Evolutionary conservation across 2,888 invertebrate species (phyloP).

Genomic region (Cephonodes hylas): DNA sequence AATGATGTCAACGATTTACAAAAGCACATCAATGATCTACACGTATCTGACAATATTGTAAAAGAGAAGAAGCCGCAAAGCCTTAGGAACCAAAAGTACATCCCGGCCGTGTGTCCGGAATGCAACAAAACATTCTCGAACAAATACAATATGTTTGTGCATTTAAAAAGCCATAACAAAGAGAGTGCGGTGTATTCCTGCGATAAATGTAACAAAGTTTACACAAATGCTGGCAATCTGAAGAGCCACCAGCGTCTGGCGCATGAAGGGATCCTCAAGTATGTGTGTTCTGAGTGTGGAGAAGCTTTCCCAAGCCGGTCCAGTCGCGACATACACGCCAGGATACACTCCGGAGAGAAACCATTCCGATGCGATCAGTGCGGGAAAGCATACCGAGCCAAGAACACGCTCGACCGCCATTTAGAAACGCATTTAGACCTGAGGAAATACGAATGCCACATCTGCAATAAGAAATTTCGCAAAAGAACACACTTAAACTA

Average conservation of each 20-base stretch:
- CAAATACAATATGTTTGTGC: constrained; percentile 71
- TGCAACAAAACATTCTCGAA: constrained; percentile 74
- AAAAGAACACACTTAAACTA: constrained; percentile 60
- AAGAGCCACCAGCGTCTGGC: constrained; percentile 60
- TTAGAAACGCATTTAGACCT: constrained; percentile 54
- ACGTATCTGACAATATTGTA: constrained; percentile 19
- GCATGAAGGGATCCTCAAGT: constrained; percentile 67
- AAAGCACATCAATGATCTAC: constrained; percentile 34
- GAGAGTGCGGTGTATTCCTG: constrained; percentile 44
- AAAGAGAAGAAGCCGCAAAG: constrained; percentile 25
- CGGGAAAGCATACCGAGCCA: constrained; percentile 52
- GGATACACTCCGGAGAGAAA: constrained; percentile 67
- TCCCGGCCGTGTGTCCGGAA: constrained; percentile 67
- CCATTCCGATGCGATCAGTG: constrained; percentile 72
- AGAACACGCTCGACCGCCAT: constrained; percentile 54
- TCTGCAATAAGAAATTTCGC: constrained; percentile 59
- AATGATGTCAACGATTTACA: constrained; percentile 26
- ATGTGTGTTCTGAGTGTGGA: constrained; percentile 66
- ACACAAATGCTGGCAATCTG: constrained; percentile 66
- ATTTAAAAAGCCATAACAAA: constrained; percentile 63
- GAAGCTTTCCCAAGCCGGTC: constrained; percentile 70
- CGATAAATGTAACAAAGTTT: constrained; percentile 66
- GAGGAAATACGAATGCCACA: constrained; percentile 50
- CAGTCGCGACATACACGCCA: constrained; percentile 63
- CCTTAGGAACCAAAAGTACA: constrained; percentile 49